phyloP scores from a whole-genome alignment of 2,888 invertebrate genomes.

The Acanthoscelides obtectus region DNA sequence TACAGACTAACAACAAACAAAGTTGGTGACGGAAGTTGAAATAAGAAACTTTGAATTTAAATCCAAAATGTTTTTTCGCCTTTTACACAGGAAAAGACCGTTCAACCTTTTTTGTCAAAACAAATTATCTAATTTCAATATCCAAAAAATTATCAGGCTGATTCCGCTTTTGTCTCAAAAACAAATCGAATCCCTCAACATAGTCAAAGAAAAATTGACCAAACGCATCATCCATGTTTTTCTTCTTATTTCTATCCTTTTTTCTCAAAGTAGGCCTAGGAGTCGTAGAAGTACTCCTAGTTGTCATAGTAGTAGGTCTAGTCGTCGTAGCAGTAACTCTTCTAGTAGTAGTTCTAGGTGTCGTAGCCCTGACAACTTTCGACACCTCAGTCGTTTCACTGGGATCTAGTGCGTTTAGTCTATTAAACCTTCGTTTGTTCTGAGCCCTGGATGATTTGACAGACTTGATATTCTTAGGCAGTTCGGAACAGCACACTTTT shows the following conservation, averaged over 20 bases:
- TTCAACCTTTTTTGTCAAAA: too few species aligned
- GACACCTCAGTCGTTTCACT: neutral
- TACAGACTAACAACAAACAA: too few species aligned
- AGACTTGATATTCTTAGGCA: conserved; percentile 14
- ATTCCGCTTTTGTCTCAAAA: conserved; percentile 20
- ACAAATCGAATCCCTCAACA: conserved; percentile 16
- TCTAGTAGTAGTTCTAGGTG: neutral
- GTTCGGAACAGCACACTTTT: conserved; percentile 31
- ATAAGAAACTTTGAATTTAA: too few species aligned
- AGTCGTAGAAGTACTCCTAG: neutral
- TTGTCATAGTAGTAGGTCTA: neutral
- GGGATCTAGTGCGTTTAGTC: conserved; percentile 1
- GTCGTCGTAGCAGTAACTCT: neutral
- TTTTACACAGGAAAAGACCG: too few species aligned
- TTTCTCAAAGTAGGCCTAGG: conserved; percentile 1
- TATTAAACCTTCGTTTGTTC: conserved; percentile 1
- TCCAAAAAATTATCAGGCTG: conserved; percentile 7
- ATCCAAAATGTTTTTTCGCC: too few species aligned
- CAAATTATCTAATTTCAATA: conserved; percentile 21
- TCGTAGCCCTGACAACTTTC: neutral
- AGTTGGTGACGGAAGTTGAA: too few species aligned
- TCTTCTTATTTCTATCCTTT: conserved; percentile 9
- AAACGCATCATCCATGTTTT: conserved; percentile 18
- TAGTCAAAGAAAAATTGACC: conserved; percentile 17
- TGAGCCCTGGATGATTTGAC: conserved; percentile 7